Percentiles rank a stretch among this genome's conserved stretches.
These are phyloP conservation scores for Yponomeuta sedellus DNA, from an alignment of 2,888 invertebrate genomes.

Conservation along the genomic window DNA sequence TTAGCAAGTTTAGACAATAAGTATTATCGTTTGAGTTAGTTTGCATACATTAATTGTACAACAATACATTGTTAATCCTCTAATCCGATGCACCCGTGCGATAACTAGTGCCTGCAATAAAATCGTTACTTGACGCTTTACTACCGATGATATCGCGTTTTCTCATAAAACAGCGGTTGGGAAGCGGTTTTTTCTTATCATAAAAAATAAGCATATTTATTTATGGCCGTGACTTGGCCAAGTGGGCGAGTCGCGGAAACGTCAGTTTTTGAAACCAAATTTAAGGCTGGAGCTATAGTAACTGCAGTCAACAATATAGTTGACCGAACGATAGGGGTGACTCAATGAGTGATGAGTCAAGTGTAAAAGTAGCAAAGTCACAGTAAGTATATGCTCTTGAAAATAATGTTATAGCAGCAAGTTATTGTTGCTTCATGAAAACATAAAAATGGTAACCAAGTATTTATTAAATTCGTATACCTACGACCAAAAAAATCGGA, in stretches of 20 bases:
- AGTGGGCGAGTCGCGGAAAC: constrained; percentile 28
- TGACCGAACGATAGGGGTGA: too few relatives aligned
- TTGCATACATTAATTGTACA: background rate
- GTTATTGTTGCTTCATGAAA: too few relatives aligned
- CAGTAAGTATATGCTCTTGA: too few relatives aligned
- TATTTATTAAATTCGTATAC: too few relatives aligned
- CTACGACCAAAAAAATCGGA: too few relatives aligned
- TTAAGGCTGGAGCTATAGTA: background rate
- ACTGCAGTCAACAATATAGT: too few relatives aligned
- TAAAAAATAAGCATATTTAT: constrained; percentile 33
- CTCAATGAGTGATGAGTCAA: too few relatives aligned
- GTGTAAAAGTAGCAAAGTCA: too few relatives aligned
- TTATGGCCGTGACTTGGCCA: constrained; percentile 33
- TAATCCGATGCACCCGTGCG: background rate
- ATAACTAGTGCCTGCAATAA: constrained; percentile 22
- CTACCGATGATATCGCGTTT: constrained; percentile 41
- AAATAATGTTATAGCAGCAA: too few relatives aligned
- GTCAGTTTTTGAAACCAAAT: constrained; percentile 13
- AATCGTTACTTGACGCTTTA: constrained; percentile 30
- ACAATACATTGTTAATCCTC: constrained; percentile 3
- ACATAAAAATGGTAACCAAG: too few relatives aligned
- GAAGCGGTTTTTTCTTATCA: constrained; percentile 27
- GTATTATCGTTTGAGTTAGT: background rate
- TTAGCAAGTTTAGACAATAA: background rate
- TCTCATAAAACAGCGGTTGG: constrained; percentile 26